Evolutionary conservation across 2,888 invertebrate genomes (phyloP).

Genomic region (Drosophila suboccidentalis): DNA sequence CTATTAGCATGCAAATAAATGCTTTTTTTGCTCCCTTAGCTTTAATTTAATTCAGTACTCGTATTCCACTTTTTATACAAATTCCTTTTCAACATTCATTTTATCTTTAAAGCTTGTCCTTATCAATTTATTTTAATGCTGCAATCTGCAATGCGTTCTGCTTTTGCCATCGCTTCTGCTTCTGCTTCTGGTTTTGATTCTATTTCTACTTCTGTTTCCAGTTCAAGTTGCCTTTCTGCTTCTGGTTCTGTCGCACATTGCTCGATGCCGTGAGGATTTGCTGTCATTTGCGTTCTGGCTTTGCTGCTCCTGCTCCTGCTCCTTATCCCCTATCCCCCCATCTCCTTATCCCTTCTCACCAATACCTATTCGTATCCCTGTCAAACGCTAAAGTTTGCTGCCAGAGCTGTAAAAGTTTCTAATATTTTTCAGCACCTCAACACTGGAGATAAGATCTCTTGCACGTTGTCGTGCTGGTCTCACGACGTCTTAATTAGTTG

Average conservation of each 20-base stretch:
- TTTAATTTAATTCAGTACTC: neutral
- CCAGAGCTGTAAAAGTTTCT: constrained; percentile 64
- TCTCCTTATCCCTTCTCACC: neutral
- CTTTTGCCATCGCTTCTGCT: too few relatives aligned
- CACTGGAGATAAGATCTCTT: constrained; percentile 74
- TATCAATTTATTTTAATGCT: constrained; percentile 73
- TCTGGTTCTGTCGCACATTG: constrained; percentile 31
- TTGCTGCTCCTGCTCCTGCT: constrained; percentile 11
- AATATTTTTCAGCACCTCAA: constrained; percentile 80
- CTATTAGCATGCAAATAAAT: neutral
- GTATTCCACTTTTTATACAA: neutral
- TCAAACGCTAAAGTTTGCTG: constrained; percentile 74
- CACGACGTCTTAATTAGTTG: constrained; percentile 74
- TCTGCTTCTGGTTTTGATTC: neutral
- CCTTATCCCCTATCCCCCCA: neutral
- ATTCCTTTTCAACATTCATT: neutral
- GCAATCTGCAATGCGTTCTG: constrained; percentile 56
- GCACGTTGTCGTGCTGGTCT: constrained; percentile 50
- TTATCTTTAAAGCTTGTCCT: constrained; percentile 52
- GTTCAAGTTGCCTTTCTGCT: neutral
- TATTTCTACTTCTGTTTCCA: constrained; percentile 2
- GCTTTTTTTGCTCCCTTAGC: neutral
- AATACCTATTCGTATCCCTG: constrained; percentile 39
- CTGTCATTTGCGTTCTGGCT: constrained; percentile 70
- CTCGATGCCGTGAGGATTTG: constrained; percentile 70